Evolutionary conservation across 2,888 invertebrate species (phyloP).

Genomic region (Patella caerulea): DNA sequence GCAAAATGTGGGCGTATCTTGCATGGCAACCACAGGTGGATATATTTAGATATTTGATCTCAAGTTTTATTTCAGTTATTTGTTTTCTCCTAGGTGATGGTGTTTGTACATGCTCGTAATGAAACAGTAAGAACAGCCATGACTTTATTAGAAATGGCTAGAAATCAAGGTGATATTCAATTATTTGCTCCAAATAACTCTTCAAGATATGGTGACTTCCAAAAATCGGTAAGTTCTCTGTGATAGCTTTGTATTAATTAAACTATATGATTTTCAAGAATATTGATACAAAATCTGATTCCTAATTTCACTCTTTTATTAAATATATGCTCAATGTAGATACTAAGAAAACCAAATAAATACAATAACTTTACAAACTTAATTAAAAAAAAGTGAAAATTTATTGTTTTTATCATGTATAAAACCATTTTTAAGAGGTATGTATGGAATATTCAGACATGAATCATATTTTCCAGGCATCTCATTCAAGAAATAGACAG

Average conservation of each 20-base stretch:
- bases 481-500: slow-evolving; percentile 79
- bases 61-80: neutral
- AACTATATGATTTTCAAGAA: too few species aligned
- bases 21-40: neutral
- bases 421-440: too few species aligned
- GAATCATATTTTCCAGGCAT: neutral
- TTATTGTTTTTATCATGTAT: neutral
- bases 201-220: slow-evolving; percentile 77
- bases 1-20: too few species aligned
- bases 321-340: too few species aligned
- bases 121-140: slow-evolving; percentile 93
- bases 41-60: neutral
- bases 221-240: slow-evolving; percentile 72
- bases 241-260: too few species aligned
- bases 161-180: slow-evolving; percentile 64
- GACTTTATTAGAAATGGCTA: slow-evolving; percentile 81
- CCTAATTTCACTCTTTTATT: too few species aligned
- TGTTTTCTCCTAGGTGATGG: slow-evolving; percentile 80
- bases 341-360: too few species aligned
- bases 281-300: too few species aligned
- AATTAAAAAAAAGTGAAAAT: neutral
- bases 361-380: too few species aligned
- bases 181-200: slow-evolving; percentile 59
- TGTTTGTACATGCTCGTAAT: slow-evolving; percentile 98
- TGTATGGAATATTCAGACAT: too few species aligned